Conservation (phyloP, 64 coral and sea anemone species). For the Hydrozoanthus tunicans region DNA sequence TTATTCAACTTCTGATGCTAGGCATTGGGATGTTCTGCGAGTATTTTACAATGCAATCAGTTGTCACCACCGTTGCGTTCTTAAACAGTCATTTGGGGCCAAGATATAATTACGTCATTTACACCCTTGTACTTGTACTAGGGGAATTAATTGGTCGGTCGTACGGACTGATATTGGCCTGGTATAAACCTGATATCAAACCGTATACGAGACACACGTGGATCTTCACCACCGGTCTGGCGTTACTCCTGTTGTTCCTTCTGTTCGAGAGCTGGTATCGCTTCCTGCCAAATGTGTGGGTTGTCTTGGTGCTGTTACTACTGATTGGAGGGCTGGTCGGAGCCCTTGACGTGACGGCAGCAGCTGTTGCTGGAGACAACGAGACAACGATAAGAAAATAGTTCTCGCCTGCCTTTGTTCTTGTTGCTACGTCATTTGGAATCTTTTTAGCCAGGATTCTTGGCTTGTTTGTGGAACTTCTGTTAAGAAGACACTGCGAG, state of each 20-base stretch:
- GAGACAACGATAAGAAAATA: conserved; percentile 39
- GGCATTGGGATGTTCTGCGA: conserved; percentile 41
- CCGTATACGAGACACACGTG: conserved; percentile 59
- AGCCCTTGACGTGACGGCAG: conserved; percentile 66
- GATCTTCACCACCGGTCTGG: conserved; percentile 45
- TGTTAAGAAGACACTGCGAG: conserved; percentile 55
- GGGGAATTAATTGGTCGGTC: conserved; percentile 79
- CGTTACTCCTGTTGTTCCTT: conserved; percentile 56
- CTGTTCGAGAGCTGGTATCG: conserved; percentile 63
- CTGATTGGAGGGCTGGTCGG: conserved; percentile 49
- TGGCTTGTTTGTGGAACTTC: conserved; percentile 59
- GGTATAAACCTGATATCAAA: conserved; percentile 44
- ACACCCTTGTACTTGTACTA: conserved; percentile 63
- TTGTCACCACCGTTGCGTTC: conserved; percentile 41
- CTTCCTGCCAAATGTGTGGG: conserved; percentile 64
- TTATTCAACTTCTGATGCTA: not conserved
- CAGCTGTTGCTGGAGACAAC: conserved; percentile 37
- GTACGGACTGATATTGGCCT: conserved; percentile 63
- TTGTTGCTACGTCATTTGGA: conserved; percentile 38
- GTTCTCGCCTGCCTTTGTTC: conserved; percentile 86
- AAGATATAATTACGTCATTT: conserved; percentile 74
- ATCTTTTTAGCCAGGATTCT: conserved; percentile 51
- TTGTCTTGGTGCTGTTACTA: conserved; percentile 23
- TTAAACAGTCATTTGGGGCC: conserved; percentile 68
- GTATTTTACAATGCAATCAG: conserved; percentile 23